Conservation (phyloP, 1,140 invertebrate species). For the Stegodyphus mimosarum region DNA sequence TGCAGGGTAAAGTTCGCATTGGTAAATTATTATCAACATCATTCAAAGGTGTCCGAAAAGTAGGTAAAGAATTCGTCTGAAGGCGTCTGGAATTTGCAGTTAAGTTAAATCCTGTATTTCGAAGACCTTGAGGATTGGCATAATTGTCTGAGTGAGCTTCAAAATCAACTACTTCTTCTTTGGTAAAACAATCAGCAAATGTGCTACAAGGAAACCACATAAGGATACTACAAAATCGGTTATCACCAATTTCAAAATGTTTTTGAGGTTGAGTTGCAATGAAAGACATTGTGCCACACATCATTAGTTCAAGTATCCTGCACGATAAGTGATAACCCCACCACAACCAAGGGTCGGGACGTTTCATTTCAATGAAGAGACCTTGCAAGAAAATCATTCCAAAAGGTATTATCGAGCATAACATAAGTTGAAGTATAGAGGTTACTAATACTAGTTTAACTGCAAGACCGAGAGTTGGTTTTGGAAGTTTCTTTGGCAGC, state of each 20-base stretch:
- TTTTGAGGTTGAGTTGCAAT: constrained; percentile 75
- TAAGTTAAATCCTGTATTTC: constrained; percentile 17
- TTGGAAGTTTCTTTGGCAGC: constrained; percentile 64
- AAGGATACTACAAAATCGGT: constrained; percentile 5
- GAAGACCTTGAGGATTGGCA: constrained; percentile 57
- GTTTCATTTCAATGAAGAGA: constrained; percentile 66
- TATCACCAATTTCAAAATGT: constrained; percentile 55
- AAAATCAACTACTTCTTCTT: constrained; percentile 57
- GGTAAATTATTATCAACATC: constrained; percentile 33
- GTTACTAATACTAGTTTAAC: constrained; percentile 87
- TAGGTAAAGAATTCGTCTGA: constrained; percentile 60
- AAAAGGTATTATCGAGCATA: constrained; percentile 84
- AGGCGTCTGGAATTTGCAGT: constrained; percentile 32
- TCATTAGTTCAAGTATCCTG: constrained; percentile 83
- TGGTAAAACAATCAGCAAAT: constrained; percentile 50
- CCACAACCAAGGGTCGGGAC: constrained; percentile 79
- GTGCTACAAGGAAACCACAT: constrained; percentile 50
- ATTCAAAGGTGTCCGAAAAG: constrained; percentile 48
- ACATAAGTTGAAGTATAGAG: constrained; percentile 82
- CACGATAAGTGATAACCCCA: constrained; percentile 89
- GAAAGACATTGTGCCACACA: constrained; percentile 84
- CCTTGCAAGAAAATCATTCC: constrained; percentile 76
- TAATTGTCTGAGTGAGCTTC: constrained; percentile 61
- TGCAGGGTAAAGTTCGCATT: constrained; percentile 27
- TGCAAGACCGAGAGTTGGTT: constrained; percentile 75